These are phyloP conservation scores for Tapera naevia DNA, from an alignment of 2,797 vertebrate genomes.

Conservation along the genomic window DNA sequence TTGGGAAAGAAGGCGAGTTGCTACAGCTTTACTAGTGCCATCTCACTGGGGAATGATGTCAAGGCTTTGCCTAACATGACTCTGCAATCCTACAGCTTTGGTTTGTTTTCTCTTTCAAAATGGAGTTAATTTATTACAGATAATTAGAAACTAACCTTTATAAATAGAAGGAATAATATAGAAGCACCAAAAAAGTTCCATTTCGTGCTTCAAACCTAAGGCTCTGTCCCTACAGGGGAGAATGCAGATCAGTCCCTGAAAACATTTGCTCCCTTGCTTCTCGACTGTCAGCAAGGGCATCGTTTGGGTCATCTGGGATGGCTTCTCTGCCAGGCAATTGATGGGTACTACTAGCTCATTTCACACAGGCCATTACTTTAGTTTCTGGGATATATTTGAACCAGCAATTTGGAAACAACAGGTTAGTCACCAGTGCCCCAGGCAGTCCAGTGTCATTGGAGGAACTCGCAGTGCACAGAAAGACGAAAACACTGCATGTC, in stretches of 20 bases:
- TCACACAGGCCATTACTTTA: not conserved
- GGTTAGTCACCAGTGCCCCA: not conserved
- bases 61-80: not conserved
- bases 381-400: constrained; percentile 21
- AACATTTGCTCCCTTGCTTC: not conserved
- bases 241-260: not conserved
- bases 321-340: not conserved
- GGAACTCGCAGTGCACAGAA: rapidly evolving
- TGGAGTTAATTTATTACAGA: not conserved
- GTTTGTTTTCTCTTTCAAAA: constrained; percentile 1
- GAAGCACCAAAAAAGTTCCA: not conserved
- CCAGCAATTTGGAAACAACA: not conserved
- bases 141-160: not conserved
- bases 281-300: not conserved
- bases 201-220: not conserved
- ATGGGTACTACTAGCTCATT: not conserved
- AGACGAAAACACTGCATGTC: not conserved
- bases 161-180: not conserved
- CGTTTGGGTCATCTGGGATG: not conserved
- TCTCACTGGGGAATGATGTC: not conserved
- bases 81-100: not conserved
- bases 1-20: not conserved
- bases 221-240: not conserved
- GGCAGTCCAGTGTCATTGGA: rapidly evolving
- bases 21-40: not conserved